phyloP scores from a whole-genome alignment of 1,140 invertebrate species.

The Drosophila oshimai region DNA sequence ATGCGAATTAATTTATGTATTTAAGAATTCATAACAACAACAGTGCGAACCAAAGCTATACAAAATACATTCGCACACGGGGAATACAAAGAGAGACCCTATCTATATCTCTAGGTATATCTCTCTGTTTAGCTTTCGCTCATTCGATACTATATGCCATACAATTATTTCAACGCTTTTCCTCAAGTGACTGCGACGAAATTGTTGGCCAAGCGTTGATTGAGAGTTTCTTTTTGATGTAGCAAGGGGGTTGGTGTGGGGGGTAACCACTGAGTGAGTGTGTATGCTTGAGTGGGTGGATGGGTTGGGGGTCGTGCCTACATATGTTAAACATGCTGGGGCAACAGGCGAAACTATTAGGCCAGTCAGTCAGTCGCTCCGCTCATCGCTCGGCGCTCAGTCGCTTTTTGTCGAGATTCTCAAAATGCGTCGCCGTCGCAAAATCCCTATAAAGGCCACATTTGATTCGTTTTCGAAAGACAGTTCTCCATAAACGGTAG shows the following conservation, averaged over 20 bases:
- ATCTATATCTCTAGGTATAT: neutral
- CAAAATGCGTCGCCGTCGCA: constrained; percentile 54
- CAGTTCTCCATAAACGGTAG: constrained; percentile 14
- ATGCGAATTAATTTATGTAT: constrained; percentile 72
- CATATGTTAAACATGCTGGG: constrained; percentile 55
- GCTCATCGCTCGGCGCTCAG: constrained; percentile 28
- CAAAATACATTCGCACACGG: constrained; percentile 7
- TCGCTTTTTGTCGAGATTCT: constrained; percentile 38
- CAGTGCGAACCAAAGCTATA: constrained; percentile 19
- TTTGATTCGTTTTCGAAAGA: constrained; percentile 26
- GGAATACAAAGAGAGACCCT: constrained; percentile 1
- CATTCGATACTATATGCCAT: constrained; percentile 10
- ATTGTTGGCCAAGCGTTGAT: constrained; percentile 70
- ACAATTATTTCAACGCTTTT: constrained; percentile 56
- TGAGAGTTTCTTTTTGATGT: constrained; percentile 76
- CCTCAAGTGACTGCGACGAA: constrained; percentile 70
- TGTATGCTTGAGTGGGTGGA: neutral
- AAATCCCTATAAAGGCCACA: constrained; percentile 64
- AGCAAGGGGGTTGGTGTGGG: constrained; percentile 17
- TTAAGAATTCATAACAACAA: constrained; percentile 54
- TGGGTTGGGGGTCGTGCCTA: constrained; percentile 7
- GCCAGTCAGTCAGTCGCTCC: constrained; percentile 31
- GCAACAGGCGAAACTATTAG: constrained; percentile 57
- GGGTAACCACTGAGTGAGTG: constrained; percentile 12
- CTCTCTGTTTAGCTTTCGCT: constrained; percentile 17